Base-by-base conservation (phyloP, 30 jellyfish, hydroid and myxozoan species). In the Chironex yamaguchii region DNA sequence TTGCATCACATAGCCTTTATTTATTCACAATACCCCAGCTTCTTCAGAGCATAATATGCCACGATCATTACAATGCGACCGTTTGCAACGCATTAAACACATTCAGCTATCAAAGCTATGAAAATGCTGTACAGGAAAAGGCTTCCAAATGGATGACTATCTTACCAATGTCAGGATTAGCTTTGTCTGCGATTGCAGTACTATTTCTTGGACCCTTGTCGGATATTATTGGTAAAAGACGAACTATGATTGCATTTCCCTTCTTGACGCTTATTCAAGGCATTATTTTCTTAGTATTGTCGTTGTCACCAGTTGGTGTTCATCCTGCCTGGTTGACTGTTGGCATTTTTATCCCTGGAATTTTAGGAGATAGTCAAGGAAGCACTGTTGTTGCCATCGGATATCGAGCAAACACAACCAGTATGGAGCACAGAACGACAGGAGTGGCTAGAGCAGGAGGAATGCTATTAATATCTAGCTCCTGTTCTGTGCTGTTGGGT, bases 21-120 rank as follows among this genome's bases (percentile, higher is more conserved):
- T n/a, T n/a, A n/a, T n/a, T n/a, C n/a, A n/a, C n/a, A n/a, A n/a
- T 75, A 14, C 88, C 88, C 3, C 79, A 49, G 14, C 22, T 49
- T 11, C 21, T 75, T 1, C 81, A 4, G 33, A 28, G 52, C n/a
- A 75, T 27, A 23, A 36, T 29, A 29, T 75, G 88, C 49, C 32
- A 51, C 21, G 21, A n/a, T 36, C 0, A 20, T 4, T 75, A 42
- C 79, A 75, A 75, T 34, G 14, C 21, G 32, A 75, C 88, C 0
- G 82, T 75, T 28, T 75, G 88, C 52, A 50, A 52, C 2, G 25
- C 27, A 26, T 26, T 75, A 6, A 29, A 34, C n/a, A n/a, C n/a
- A n/a, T n/a, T n/a, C n/a, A 22, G 42, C 2, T 29, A 49, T 48
- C 79, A 52, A 48, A 22, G 62, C 32, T 24, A 0, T 1, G 88